Percentiles rank a stretch among this genome's conserved stretches.
Evolutionary conservation across 2,797 vertebrate species (phyloP).

Genomic region (Rhinatrema bivittatum): DNA sequence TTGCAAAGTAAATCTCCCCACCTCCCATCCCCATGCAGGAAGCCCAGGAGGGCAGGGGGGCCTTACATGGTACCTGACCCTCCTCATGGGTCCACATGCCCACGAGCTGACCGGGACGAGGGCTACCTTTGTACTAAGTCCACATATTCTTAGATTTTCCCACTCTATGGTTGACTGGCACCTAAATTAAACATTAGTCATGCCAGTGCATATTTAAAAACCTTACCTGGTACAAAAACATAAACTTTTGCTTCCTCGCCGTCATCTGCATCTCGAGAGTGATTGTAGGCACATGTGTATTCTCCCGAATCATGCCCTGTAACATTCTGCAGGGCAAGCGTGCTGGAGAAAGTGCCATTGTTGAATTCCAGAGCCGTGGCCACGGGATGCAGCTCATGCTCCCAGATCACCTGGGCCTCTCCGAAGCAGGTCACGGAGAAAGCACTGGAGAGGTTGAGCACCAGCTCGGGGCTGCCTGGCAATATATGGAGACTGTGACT

Average conservation of each 20-base stretch:
- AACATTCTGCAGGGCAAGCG: conserved; percentile 60
- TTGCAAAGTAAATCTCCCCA: too few species aligned
- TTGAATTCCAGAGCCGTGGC: conserved; percentile 16
- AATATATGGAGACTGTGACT: conserved; percentile 51
- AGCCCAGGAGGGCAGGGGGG: too few species aligned
- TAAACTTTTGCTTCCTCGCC: conserved; percentile 46
- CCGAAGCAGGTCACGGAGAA: conserved; percentile 68
- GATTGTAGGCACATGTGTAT: conserved; percentile 63
- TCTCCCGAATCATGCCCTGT: conserved; percentile 75
- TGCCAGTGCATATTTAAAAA: accelerated
- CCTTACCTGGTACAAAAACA: conserved; percentile 83
- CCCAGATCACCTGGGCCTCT: conserved; percentile 53
- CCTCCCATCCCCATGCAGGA: too few species aligned
- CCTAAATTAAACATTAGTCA: too few species aligned
- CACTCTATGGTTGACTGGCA: too few species aligned
- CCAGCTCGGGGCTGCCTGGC: conserved; percentile 52
- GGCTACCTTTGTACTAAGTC: too few species aligned
- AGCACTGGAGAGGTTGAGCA: conserved; percentile 62
- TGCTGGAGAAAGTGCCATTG: conserved; percentile 39
- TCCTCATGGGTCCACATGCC: too few species aligned
- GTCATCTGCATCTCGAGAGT: conserved; percentile 37
- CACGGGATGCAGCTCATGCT: conserved; percentile 50
- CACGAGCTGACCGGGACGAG: too few species aligned
- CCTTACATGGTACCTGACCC: too few species aligned
- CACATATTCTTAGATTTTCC: too few species aligned